phyloP scores from a whole-genome alignment of 2,888 invertebrate species.

The Germaria angustata region DNA sequence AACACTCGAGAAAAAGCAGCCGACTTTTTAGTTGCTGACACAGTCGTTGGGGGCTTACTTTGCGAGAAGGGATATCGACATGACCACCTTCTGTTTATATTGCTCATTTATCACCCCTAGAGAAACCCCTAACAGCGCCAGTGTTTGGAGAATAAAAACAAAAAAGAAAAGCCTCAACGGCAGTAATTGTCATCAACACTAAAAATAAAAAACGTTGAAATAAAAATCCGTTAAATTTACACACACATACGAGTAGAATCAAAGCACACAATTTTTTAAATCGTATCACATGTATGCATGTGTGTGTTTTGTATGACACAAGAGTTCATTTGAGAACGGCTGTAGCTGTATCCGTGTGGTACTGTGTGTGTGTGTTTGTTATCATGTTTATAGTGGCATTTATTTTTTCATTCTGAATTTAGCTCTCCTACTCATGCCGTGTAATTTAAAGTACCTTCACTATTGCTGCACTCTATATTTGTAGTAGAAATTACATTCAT shows the following conservation, averaged over 20 bases:
- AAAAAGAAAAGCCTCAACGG: background rate
- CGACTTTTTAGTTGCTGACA: background rate
- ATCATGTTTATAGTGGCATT: background rate
- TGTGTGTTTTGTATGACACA: background rate
- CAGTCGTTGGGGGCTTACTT: background rate
- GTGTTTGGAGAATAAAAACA: background rate
- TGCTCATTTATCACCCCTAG: background rate
- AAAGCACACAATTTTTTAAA: background rate
- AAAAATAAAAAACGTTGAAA: background rate
- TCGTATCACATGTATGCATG: background rate
- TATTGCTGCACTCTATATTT: background rate
- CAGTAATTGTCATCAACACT: slow-evolving; percentile 34
- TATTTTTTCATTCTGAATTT: background rate
- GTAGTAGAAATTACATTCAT: background rate
- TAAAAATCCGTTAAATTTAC: background rate
- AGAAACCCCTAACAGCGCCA: background rate
- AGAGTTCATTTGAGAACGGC: no score
- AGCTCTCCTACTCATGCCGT: background rate
- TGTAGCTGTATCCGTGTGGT: no score
- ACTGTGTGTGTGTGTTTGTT: background rate
- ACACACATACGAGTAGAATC: background rate
- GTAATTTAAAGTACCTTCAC: background rate
- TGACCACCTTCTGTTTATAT: background rate
- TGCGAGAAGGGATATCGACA: no score
- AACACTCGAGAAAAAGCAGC: background rate